Evolutionary conservation across 2,888 invertebrate species (phyloP).

Genomic region (Troides helena): DNA sequence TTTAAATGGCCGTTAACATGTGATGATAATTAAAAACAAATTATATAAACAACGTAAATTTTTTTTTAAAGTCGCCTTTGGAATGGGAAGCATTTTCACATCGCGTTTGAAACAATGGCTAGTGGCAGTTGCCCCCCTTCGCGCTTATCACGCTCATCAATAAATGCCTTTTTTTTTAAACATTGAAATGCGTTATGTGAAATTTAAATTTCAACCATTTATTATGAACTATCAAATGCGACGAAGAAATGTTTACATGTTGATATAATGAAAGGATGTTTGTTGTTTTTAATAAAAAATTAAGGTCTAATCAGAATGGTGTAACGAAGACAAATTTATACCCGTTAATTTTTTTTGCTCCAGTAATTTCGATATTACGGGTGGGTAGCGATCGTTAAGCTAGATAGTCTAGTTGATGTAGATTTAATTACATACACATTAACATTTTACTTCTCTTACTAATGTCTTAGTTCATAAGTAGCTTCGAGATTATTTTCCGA

Average conservation of each 20-base stretch:
- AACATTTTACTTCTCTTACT: constrained; percentile 46
- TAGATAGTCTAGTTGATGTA: constrained; percentile 57
- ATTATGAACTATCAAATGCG: constrained; percentile 21
- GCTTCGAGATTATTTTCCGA: background rate
- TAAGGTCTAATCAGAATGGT: constrained; percentile 18
- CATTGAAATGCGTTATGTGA: constrained; percentile 61
- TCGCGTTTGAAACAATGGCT: constrained; percentile 70
- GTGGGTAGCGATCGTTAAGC: constrained; percentile 69
- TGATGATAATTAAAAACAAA: constrained; percentile 61
- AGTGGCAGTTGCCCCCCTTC: constrained; percentile 65
- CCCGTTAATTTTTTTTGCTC: constrained; percentile 20
- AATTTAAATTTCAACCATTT: constrained; percentile 60
- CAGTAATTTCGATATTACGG: constrained; percentile 50
- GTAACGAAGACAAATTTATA: constrained; percentile 29
- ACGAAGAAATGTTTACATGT: constrained; percentile 27
- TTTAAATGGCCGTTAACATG: background rate
- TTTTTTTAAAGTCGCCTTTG: constrained; percentile 54
- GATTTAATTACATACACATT: constrained; percentile 64
- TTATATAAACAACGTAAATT: constrained; percentile 58
- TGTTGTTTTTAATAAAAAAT: constrained; percentile 12
- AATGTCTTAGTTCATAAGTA: background rate
- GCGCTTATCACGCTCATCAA: constrained; percentile 66
- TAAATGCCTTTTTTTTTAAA: constrained; percentile 65
- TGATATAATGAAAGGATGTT: constrained; percentile 24
- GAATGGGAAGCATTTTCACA: constrained; percentile 68